These are phyloP conservation scores for Ophion ellenae DNA, from an alignment of 2,888 invertebrate species.

Conservation along the genomic window DNA sequence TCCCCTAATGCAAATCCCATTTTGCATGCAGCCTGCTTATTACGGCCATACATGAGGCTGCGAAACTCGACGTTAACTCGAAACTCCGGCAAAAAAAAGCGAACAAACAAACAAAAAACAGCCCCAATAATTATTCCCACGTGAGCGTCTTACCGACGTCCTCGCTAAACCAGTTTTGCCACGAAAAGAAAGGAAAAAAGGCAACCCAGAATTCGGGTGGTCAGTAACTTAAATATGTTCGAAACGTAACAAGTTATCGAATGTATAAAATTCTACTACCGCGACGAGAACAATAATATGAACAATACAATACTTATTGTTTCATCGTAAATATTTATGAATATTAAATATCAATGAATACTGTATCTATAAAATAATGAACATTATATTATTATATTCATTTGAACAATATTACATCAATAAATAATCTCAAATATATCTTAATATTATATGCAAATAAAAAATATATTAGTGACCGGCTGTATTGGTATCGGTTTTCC, in stretches of 20 bases:
- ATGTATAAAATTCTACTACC: no score
- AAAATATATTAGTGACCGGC: no score
- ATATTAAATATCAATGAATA: no score
- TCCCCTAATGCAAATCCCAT: conserved; percentile 67
- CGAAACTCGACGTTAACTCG: conserved; percentile 58
- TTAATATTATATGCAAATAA: no score
- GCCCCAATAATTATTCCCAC: conserved; percentile 31
- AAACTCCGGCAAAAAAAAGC: conserved; percentile 41
- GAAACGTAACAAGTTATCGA: not conserved
- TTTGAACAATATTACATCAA: no score
- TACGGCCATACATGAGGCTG: conserved; percentile 47
- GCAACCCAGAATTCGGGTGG: not conserved
- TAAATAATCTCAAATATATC: no score
- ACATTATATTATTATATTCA: no score
- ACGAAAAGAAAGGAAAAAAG: not conserved
- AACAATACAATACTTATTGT: no score
- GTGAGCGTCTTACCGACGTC: not conserved
- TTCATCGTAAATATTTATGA: no score
- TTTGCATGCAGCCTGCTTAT: conserved; percentile 66
- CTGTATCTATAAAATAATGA: no score
- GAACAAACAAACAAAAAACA: conserved; percentile 19
- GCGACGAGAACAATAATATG: no score
- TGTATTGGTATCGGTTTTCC: no score
- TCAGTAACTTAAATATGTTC: not conserved
- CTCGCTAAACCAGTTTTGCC: not conserved